Conservation (phyloP, 2,888 invertebrate species). For the Heliothis peltigera region DNA sequence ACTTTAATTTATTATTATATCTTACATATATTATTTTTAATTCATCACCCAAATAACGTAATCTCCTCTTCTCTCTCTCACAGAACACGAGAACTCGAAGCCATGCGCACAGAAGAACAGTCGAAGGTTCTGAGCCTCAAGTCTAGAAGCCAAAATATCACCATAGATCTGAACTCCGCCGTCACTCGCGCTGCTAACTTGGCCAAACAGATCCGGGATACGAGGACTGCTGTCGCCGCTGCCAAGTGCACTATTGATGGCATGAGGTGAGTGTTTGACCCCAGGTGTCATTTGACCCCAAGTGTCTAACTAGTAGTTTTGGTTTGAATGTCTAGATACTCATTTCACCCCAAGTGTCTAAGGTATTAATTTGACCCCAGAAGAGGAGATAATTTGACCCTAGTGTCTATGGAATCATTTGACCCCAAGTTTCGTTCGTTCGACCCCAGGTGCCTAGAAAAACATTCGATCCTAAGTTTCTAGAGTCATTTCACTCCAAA, state of each 20-base stretch:
- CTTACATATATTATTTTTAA: too few relatives aligned
- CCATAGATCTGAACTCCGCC: conserved; percentile 93
- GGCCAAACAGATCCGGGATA: conserved; percentile 82
- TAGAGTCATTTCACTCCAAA: too few relatives aligned
- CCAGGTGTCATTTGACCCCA: neutral
- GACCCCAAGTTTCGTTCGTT: too few relatives aligned
- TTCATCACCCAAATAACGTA: neutral
- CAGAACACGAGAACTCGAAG: conserved; percentile 94
- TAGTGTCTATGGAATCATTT: too few relatives aligned
- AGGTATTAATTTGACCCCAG: too few relatives aligned
- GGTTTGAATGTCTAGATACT: too few relatives aligned
- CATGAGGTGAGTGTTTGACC: conserved; percentile 91
- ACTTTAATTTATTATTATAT: too few relatives aligned
- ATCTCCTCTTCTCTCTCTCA: neutral
- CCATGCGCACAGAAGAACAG: conserved; percentile 95
- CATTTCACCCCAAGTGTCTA: too few relatives aligned
- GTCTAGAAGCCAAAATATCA: conserved; percentile 95
- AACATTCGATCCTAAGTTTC: too few relatives aligned
- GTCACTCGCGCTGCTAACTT: conserved; percentile 77
- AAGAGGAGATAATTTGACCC: too few relatives aligned
- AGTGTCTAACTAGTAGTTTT: too few relatives aligned
- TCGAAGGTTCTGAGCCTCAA: conserved; percentile 95
- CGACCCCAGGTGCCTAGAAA: too few relatives aligned
- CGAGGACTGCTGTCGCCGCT: conserved; percentile 94
- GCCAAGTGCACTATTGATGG: conserved; percentile 99